These are phyloP conservation scores for Sternarchorhynchus goeldii DNA, from an alignment of 2,797 vertebrate species.

Conservation along the genomic window DNA sequence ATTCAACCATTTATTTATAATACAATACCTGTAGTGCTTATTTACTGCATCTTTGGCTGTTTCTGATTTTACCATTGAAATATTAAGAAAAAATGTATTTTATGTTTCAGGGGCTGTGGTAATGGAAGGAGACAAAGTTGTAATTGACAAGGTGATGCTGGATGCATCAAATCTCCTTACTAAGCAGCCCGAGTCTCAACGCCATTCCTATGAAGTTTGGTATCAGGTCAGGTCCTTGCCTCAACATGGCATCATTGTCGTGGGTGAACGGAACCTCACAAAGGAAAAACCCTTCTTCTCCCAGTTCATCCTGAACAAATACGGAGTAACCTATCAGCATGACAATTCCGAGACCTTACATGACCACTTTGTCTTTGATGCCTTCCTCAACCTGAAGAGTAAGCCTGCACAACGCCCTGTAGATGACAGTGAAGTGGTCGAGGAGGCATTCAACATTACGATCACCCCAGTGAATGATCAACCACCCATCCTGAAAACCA, in stretches of 20 bases:
- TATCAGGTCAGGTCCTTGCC: constrained; percentile 85
- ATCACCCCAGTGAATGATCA: constrained; percentile 85
- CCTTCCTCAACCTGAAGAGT: constrained; percentile 84
- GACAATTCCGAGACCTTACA: constrained; percentile 84
- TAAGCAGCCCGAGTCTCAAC: constrained; percentile 77
- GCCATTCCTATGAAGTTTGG: constrained; percentile 83
- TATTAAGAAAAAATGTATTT: constrained; percentile 7
- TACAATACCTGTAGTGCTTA: no score
- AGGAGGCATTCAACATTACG: constrained; percentile 86
- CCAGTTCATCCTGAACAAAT: constrained; percentile 84
- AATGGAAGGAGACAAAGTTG: constrained; percentile 80
- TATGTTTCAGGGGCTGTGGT: constrained; percentile 76
- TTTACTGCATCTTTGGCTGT: background rate
- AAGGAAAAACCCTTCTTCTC: constrained; percentile 88
- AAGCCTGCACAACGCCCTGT: constrained; percentile 74
- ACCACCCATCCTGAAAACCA: constrained; percentile 86
- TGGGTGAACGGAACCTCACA: constrained; percentile 85
- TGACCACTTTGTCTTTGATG: constrained; percentile 82
- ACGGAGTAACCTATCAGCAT: constrained; percentile 84
- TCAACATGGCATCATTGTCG: constrained; percentile 78
- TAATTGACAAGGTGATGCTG: constrained; percentile 81
- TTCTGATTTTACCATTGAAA: no score
- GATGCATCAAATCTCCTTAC: constrained; percentile 86
- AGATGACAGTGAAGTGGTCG: constrained; percentile 72
- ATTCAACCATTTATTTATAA: no score